A percentile compares a stretch with the other conserved stretches of the same genome.
Evolutionary conservation across 2,797 vertebrate genomes (phyloP).

Genomic region (Psittacula echo): DNA sequence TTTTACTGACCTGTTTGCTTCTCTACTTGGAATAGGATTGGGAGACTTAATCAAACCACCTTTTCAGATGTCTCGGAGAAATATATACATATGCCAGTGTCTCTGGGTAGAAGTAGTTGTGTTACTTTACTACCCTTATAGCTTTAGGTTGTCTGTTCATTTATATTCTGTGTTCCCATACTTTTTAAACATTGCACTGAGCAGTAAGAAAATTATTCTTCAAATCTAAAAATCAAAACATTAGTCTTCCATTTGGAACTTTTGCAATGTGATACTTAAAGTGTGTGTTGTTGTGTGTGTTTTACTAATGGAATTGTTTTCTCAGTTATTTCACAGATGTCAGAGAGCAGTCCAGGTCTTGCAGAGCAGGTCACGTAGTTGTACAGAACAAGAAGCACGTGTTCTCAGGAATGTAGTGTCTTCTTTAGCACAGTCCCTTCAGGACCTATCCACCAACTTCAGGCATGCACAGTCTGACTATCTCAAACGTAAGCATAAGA

Average conservation of each 20-base stretch:
- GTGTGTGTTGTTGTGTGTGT: not conserved
- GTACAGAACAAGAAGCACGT: slow-evolving; percentile 93
- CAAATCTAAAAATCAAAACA: not conserved
- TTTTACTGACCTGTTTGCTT: not conserved
- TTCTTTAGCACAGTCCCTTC: slow-evolving; percentile 93
- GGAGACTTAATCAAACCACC: not conserved
- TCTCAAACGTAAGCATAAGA: slow-evolving; percentile 90
- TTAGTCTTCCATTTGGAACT: not conserved
- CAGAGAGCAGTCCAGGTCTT: slow-evolving; percentile 92
- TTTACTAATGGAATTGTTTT: slow-evolving; percentile 14
- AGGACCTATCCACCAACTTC: slow-evolving; percentile 93
- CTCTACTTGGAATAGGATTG: not conserved
- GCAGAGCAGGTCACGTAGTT: slow-evolving; percentile 87
- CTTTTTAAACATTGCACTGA: not conserved
- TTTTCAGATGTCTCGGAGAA: not conserved
- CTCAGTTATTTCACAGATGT: slow-evolving; percentile 97
- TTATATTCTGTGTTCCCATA: not conserved
- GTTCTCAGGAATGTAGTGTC: slow-evolving; percentile 93
- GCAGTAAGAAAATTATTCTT: not conserved
- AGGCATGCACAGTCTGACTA: slow-evolving; percentile 95
- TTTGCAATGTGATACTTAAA: not conserved
- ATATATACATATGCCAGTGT: not conserved
- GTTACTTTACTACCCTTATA: not conserved
- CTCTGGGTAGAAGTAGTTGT: not conserved
- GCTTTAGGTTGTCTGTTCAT: not conserved